phyloP scores from a whole-genome alignment of 1,140 invertebrate species.

The Drosophila nasuta region DNA sequence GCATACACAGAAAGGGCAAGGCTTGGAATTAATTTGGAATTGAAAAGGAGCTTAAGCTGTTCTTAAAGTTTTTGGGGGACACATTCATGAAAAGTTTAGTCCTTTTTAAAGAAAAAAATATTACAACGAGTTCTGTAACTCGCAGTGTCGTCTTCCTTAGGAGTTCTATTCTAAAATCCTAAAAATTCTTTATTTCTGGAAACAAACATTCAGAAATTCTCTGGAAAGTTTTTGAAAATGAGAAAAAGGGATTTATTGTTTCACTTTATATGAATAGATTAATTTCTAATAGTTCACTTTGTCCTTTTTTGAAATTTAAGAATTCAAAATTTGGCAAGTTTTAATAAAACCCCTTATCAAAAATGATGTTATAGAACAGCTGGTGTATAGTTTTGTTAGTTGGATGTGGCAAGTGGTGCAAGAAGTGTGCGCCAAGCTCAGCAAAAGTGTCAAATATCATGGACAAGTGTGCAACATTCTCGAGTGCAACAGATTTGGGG shows the following conservation, averaged over 20 bases:
- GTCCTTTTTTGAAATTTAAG: too few relatives aligned
- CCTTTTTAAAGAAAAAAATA: background rate
- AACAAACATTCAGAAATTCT: too few relatives aligned
- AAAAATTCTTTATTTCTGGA: too few relatives aligned
- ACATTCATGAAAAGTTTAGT: background rate
- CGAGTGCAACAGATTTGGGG: background rate
- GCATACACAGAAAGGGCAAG: background rate
- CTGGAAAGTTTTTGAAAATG: too few relatives aligned
- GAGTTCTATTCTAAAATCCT: too few relatives aligned
- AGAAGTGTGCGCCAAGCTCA: background rate
- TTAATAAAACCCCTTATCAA: too few relatives aligned
- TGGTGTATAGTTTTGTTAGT: constrained; percentile 1
- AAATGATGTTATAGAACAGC: background rate
- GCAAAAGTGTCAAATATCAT: constrained; percentile 8
- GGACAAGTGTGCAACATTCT: constrained; percentile 7
- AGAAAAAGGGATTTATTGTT: too few relatives aligned
- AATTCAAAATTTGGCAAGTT: background rate
- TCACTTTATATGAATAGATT: too few relatives aligned
- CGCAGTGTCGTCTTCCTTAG: too few relatives aligned
- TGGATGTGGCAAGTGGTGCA: background rate
- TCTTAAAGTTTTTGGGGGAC: background rate
- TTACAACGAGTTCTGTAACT: background rate
- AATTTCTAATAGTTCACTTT: too few relatives aligned
- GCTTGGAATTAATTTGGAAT: background rate
- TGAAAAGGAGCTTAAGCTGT: background rate